Conservation (phyloP, 2,113 vertebrate species). For the Sturnus vulgaris region DNA sequence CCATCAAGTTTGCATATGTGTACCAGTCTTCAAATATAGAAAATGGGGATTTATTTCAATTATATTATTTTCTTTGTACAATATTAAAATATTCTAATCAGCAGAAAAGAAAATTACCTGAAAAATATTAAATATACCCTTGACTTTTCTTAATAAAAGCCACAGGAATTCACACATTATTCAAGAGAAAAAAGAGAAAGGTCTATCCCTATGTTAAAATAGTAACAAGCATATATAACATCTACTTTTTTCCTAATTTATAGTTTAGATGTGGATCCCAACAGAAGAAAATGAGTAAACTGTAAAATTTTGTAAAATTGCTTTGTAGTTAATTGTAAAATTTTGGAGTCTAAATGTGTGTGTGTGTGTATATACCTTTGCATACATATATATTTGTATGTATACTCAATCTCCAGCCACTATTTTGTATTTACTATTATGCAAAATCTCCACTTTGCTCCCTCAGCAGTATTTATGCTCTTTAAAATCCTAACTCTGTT, state of each 20-base stretch:
- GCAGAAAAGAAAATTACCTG: neutral
- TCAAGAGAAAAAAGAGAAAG: neutral
- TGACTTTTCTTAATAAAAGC: neutral
- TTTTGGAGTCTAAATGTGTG: neutral
- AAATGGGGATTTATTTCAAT: neutral
- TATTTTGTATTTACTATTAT: slow-evolving; percentile 19
- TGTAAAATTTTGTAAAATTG: neutral
- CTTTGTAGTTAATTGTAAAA: neutral
- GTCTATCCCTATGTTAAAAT: neutral
- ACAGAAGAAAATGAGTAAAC: neutral
- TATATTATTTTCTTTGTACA: neutral
- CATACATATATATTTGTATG: neutral
- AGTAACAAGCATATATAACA: neutral
- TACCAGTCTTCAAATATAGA: neutral
- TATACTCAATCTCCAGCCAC: neutral
- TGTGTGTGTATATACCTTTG: neutral
- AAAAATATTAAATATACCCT: neutral
- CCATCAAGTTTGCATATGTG: neutral
- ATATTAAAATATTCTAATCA: neutral
- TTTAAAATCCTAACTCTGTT: slow-evolving; percentile 65
- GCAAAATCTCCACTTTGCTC: slow-evolving; percentile 52
- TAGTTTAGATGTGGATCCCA: neutral
- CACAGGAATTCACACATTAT: neutral
- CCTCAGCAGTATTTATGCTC: slow-evolving; percentile 63
- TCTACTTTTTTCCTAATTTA: neutral